Base-by-base conservation (phyloP, 2,888 invertebrate genomes). In the Drosophila mimica region DNA sequence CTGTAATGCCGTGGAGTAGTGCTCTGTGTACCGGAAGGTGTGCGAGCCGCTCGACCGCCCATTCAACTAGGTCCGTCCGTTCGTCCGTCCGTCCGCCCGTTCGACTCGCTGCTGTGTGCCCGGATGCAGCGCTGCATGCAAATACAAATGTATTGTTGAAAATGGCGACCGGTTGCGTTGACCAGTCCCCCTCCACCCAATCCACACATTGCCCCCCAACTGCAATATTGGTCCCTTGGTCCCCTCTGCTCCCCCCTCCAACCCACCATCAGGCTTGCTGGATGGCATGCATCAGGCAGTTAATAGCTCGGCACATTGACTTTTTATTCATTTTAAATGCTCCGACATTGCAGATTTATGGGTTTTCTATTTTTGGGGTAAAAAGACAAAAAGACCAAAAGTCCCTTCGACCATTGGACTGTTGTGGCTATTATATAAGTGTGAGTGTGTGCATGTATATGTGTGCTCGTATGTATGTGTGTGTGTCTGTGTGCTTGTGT, bases 241-340 rank as follows among this genome's bases (percentile, higher is more conserved):
- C 13, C 25, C n/a, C 28, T 33, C n/a, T 15, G 30, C 31, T 28
- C 13, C 51, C 56, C 54, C 52, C 56, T 33, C 9, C 56, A 36
- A 3, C 25, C 46, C 15, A 8, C 7, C 15, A 46, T 2, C 15
- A 25, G 25, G 61, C 48, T 40, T 74, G 69, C 70, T 79, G 72
- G 76, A 80, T 65, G 74, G 88, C 74, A 76, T 83, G 87, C 75
- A 84, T 82, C 83, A 81, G 87, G 89, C 91, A 89, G 90, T 90
- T 90, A 90, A 88, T 88, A 90, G 91, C 88, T 90, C 83, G 89
- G 88, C 89, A 88, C 91, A 88, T 88, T 90, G 88, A 88, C 91
- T 89, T 88, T 88, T 90, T 89, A 90, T 89, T 90, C 88, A 89
- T 88, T 90, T 88, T 85, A 90, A 90, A 88, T 84, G 90, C 89